phyloP scores from a whole-genome alignment of 2,113 vertebrate species.

The Vimba vimba region DNA sequence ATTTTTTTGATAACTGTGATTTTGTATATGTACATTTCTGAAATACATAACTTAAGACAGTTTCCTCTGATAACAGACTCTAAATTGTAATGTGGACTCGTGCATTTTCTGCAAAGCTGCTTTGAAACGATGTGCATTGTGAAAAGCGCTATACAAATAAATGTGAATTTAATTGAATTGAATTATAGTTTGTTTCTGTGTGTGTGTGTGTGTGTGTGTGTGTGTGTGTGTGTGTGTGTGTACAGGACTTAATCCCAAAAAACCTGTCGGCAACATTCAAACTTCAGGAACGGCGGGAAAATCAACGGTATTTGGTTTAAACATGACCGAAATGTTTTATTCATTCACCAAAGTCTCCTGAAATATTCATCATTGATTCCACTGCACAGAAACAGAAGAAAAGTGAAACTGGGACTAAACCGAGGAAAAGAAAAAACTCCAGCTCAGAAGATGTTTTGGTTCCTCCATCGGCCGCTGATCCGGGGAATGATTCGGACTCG shows the following conservation, averaged over 20 bases:
- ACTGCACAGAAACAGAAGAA: constrained; percentile 47
- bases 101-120: too few relatives aligned
- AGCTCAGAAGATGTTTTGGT: neutral
- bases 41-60: too few relatives aligned
- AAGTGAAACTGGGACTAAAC: constrained; percentile 46
- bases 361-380: neutral
- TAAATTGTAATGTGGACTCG: too few relatives aligned
- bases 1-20: too few relatives aligned
- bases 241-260: neutral
- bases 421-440: constrained; percentile 52
- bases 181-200: neutral
- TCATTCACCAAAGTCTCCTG: constrained; percentile 22
- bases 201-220: neutral
- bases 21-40: too few relatives aligned
- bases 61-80: too few relatives aligned
- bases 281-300: neutral
- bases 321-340: neutral
- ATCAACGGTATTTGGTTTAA: constrained; percentile 14
- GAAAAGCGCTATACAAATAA: too few relatives aligned
- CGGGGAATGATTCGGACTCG: constrained; percentile 71
- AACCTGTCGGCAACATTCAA: neutral
- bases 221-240: neutral
- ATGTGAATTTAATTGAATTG: too few relatives aligned
- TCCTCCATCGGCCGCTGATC: neutral
- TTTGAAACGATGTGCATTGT: too few relatives aligned